Base-by-base conservation (phyloP, 2,797 vertebrate genomes). In the Cyclopterus lumpus region DNA sequence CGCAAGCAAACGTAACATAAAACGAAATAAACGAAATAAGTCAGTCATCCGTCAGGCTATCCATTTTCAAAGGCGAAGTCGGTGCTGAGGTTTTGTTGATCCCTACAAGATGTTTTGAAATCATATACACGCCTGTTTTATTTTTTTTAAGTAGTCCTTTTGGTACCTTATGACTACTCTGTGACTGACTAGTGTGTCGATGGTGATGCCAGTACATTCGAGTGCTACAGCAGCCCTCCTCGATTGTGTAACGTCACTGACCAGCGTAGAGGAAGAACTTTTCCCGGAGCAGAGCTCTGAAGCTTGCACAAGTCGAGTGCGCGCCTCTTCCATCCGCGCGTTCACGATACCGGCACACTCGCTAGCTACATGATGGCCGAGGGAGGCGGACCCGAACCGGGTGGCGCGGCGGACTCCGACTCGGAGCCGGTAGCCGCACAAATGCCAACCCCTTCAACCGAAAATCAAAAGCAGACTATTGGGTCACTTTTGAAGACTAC, bases 331-430 rank as follows among this genome's bases (percentile, higher is more conserved):
- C 53, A 63, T 61, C 51, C 77, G 92, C 88, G 91, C 94, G 89
- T 77, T 88, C 90, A 77, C 86, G 85, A 79, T 71, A 90, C 93
- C 91, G 93, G 89, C 88, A 91, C 88, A 95, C 69, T 94, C 87
- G 67, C 89, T 92, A 88, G 67, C 88, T 92, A 88, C 92, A 94
- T 92, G 94, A 96, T 96, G 95, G 95, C 95, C 90, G 95, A 96
- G 90, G 95, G 95, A 94, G 95, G 95, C 92, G 95, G 95, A 95
- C 94, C 95, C 91, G 95, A 96, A 80, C 90, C 95, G 93, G 94
- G 94, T 54, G 93, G 92, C 91, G 92, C 94, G 86, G 93, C 93
- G 18, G 95, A 95, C 86, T 93, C 94, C 36, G 94, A 95, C 83
- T 93, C 93, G 85, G 94, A 95, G 90, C 94, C 94, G 87, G 95